These are phyloP conservation scores for Tringa solitaria DNA, from an alignment of 2,113 vertebrate species.

Conservation along the genomic window DNA sequence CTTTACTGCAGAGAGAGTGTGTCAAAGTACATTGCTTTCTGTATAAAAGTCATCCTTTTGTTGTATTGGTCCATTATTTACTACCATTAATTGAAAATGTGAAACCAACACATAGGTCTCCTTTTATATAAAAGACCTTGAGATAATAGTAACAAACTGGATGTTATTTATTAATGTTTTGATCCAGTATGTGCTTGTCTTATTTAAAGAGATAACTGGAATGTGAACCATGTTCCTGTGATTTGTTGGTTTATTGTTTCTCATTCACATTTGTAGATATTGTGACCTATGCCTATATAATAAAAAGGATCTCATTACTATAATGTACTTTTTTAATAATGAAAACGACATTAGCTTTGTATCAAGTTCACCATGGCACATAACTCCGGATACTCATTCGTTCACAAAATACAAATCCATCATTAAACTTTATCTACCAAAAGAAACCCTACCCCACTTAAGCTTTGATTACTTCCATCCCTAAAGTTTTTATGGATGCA, in stretches of 20 bases:
- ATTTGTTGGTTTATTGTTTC: conserved; percentile 79
- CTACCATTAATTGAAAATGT: conserved; percentile 71
- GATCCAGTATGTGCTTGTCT: conserved; percentile 91
- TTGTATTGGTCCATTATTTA: conserved; percentile 73
- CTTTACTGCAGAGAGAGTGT: conserved; percentile 67
- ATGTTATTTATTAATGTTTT: conserved; percentile 90
- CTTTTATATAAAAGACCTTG: conserved; percentile 74
- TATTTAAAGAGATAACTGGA: conserved; percentile 86
- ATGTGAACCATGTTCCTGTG: conserved; percentile 85
- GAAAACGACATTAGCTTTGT: conserved; percentile 69
- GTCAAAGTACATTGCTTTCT: conserved; percentile 69
- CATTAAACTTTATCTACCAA: conserved; percentile 67
- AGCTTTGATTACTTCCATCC: conserved; percentile 53
- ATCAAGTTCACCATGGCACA: conserved; percentile 59
- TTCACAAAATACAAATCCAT: conserved; percentile 54
- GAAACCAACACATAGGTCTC: conserved; percentile 67
- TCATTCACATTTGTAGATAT: conserved; percentile 84
- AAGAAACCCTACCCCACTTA: conserved; percentile 53
- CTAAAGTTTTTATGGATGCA: conserved; percentile 68
- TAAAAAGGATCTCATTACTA: conserved; percentile 75
- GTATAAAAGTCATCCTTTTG: conserved; percentile 54
- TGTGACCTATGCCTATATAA: conserved; percentile 83
- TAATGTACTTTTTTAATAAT: conserved; percentile 69
- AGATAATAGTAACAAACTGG: conserved; percentile 86
- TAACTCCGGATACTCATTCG: conserved; percentile 34